Base-by-base conservation (phyloP, 1,140 invertebrate species). In the Catajapyx aquilonaris region DNA sequence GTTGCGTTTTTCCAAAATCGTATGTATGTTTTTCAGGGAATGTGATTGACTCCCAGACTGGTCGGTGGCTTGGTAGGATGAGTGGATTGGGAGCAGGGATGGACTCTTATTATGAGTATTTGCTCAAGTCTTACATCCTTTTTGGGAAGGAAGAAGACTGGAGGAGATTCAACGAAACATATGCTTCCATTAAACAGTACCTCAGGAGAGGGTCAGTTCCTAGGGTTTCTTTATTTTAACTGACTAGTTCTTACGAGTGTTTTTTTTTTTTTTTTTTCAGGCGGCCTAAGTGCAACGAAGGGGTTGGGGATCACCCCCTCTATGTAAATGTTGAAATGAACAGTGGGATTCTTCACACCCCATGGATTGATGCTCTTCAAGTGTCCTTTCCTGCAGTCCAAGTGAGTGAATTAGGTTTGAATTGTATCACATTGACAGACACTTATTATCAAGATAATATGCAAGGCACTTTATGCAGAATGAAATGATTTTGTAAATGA, bases 291-390 rank as follows among this genome's bases (percentile, higher is more conserved):
- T 74, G 71, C 47, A 71, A 72, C 44, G 48, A 56, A 35, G 71
- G 69, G 2, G 48, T 51, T 39, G 75, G 73, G 4, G 61, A 65
- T 44, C 68, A 69, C 48, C 74, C 74, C 13, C 50, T 77, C 4
- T 78, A 73, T 58, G 68, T 74, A 0, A 78, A 78, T 59, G 73
- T 76, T 2, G 64, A 79, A 48, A 73, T 78, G 69, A 56, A 61
- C 30, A 71, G 62, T 50, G 74, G 74, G 10, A 60, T 59, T 19
- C 62, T 65, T 7, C 48, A 61, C 10, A 75, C 71, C 31, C 63
- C 67, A 18, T 77, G 73, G 73, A 66, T 76, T 37, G 73, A 77
- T 55, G 61, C 72, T 3, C 50, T 76, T 5, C 71, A 74, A 53
- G 72, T 73, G 31, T 66, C 68, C 5, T 73, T 71, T 61, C 54